Conservation (phyloP, 2,113 vertebrate species). For the Etheostoma spectabile region DNA sequence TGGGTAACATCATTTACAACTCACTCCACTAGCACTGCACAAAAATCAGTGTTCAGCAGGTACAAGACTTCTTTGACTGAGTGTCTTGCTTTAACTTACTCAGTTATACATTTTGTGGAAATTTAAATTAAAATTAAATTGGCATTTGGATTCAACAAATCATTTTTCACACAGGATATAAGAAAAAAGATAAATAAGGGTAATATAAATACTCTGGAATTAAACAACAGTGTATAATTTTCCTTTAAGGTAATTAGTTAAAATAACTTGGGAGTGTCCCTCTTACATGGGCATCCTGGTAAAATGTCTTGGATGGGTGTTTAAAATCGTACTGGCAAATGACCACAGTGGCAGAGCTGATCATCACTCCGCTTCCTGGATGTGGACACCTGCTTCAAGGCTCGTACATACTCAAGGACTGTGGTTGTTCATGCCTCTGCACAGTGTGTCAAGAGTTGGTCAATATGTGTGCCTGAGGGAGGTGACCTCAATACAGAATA, state of each 20-base stretch:
- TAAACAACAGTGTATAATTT: slow-evolving; percentile 57
- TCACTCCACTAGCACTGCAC: slow-evolving; percentile 11
- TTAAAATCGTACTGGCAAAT: slow-evolving; percentile 51
- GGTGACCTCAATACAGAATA: slow-evolving; percentile 39
- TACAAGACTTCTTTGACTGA: slow-evolving; percentile 11
- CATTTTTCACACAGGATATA: slow-evolving; percentile 43
- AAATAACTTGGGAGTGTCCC: slow-evolving; percentile 53
- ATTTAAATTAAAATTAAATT: slow-evolving; percentile 38
- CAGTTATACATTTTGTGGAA: slow-evolving; percentile 39
- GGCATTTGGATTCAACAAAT: slow-evolving; percentile 64
- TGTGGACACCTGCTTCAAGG: slow-evolving; percentile 41
- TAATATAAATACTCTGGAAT: slow-evolving; percentile 81
- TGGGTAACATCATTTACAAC: slow-evolving; percentile 50
- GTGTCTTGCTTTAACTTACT: neutral
- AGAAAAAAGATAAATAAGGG: slow-evolving; percentile 73
- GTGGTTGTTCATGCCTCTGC: slow-evolving; percentile 8
- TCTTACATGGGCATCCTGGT: slow-evolving; percentile 13
- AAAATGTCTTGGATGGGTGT: slow-evolving; percentile 72
- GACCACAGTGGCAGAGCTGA: slow-evolving; percentile 24
- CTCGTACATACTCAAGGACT: slow-evolving; percentile 28
- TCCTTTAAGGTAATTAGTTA: slow-evolving; percentile 38
- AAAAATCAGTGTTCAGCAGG: slow-evolving; percentile 6
- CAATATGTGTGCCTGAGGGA: neutral
- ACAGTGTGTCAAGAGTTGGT: slow-evolving; percentile 7
- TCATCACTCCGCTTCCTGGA: slow-evolving; percentile 34